A percentile compares a stretch with the other conserved stretches of the same genome.
These are phyloP conservation scores for Trypoxylus dichotomus DNA, from an alignment of 1,140 invertebrate species.

Conservation along the genomic window DNA sequence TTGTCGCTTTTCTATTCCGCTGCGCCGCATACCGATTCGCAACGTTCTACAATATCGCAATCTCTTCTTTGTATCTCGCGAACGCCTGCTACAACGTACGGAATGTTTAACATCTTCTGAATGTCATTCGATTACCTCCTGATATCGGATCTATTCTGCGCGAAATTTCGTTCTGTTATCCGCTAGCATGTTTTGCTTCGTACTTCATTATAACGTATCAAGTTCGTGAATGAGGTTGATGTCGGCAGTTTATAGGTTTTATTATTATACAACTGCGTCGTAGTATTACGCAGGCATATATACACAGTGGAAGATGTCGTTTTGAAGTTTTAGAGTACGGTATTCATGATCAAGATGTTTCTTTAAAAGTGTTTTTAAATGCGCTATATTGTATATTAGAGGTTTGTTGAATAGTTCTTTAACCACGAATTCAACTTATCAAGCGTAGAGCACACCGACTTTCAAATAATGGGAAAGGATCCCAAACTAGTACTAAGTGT, in stretches of 20 bases:
- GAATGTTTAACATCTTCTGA: background rate
- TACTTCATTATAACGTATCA: background rate
- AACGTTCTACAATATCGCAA: conserved; percentile 13
- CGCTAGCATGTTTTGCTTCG: background rate
- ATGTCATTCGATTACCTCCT: conserved; percentile 6
- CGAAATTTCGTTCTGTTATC: background rate
- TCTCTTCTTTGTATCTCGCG: background rate
- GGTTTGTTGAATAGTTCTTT: too few relatives aligned
- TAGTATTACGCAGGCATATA: too few relatives aligned
- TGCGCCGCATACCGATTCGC: background rate
- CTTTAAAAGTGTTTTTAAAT: too few relatives aligned
- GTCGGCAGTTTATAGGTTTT: background rate
- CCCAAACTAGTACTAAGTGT: too few relatives aligned
- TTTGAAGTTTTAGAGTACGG: too few relatives aligned
- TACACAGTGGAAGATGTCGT: too few relatives aligned
- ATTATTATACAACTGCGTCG: background rate
- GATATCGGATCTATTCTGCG: background rate
- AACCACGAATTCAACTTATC: too few relatives aligned
- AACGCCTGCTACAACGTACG: background rate
- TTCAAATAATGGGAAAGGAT: too few relatives aligned
- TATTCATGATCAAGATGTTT: too few relatives aligned
- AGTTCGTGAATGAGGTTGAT: background rate
- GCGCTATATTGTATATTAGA: too few relatives aligned
- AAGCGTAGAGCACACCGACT: too few relatives aligned
- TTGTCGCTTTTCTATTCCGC: background rate